Conservation (phyloP, 2,113 vertebrate species). For the Isichthys henryi region DNA sequence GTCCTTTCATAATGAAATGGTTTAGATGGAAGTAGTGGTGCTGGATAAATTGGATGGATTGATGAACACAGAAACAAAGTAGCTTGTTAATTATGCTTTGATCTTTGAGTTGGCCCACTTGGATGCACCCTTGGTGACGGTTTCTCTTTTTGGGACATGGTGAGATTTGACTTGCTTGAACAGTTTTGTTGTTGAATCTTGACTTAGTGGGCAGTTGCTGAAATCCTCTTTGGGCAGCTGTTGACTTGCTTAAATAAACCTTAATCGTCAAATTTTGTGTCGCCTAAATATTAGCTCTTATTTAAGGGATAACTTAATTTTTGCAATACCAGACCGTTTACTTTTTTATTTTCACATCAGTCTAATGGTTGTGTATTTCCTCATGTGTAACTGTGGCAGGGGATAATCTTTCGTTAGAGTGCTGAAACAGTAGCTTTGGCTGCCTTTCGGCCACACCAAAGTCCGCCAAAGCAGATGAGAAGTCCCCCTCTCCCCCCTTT, state of each 20-base stretch:
- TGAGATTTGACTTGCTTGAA: background rate
- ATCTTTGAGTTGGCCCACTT: background rate
- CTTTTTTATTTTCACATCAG: background rate
- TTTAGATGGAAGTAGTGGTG: background rate
- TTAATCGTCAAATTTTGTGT: background rate
- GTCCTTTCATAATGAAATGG: background rate
- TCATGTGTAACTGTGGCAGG: slow-evolving; percentile 13
- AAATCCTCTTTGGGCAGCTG: background rate
- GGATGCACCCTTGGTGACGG: background rate
- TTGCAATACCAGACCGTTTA: background rate
- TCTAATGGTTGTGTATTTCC: slow-evolving; percentile 12
- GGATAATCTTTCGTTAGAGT: background rate
- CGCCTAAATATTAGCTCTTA: background rate
- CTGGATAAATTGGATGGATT: background rate
- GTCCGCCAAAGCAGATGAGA: slow-evolving; percentile 13
- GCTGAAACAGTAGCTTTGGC: slow-evolving; percentile 29
- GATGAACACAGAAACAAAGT: background rate
- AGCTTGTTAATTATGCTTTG: background rate
- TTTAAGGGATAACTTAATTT: background rate
- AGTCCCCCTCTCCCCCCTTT: background rate
- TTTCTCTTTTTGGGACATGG: background rate
- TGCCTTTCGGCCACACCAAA: background rate
- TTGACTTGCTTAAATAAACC: background rate
- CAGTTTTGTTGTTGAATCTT: background rate
- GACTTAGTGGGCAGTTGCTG: background rate